These are phyloP conservation scores for Betta splendens DNA, from an alignment of 2,797 vertebrate genomes.

Conservation along the genomic window DNA sequence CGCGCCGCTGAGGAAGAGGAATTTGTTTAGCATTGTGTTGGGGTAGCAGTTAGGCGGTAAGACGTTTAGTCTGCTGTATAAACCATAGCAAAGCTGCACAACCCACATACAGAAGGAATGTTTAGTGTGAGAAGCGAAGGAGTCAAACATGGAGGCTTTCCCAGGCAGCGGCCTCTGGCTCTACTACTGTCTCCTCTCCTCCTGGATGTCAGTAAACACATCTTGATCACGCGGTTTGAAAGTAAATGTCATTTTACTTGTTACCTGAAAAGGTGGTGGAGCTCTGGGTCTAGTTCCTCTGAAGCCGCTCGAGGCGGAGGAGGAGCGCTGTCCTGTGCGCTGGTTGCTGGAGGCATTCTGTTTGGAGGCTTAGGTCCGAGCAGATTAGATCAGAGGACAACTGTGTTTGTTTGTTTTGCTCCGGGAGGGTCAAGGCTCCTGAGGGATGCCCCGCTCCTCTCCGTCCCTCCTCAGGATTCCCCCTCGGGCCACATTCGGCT, in stretches of 20 bases:
- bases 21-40: constrained; percentile 73
- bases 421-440: constrained; percentile 70
- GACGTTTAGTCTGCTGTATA: constrained; percentile 74
- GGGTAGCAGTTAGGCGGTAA: constrained; percentile 63
- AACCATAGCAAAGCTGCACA: constrained; percentile 68
- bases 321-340: constrained; percentile 27
- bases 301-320: constrained; percentile 6
- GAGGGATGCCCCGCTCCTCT: constrained; percentile 45
- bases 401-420: constrained; percentile 83
- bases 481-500: constrained; percentile 71
- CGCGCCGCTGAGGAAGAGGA: constrained; percentile 52
- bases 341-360: constrained; percentile 56
- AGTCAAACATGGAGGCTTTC: constrained; percentile 42
- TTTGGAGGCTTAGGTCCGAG: constrained; percentile 59
- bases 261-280: constrained; percentile 6
- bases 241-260: constrained; percentile 7
- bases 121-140: constrained; percentile 52
- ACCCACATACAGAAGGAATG: constrained; percentile 63
- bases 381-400: constrained; percentile 78
- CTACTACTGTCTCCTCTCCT: constrained; percentile 9
- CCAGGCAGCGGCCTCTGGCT: constrained; percentile 40
- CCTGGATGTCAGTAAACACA: constrained; percentile 12
- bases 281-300: not conserved
- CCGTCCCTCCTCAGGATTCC: constrained; percentile 66
- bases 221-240: no score